phyloP scores from a whole-genome alignment of 23 tunicate species.

The Trididemnum nubilum region DNA sequence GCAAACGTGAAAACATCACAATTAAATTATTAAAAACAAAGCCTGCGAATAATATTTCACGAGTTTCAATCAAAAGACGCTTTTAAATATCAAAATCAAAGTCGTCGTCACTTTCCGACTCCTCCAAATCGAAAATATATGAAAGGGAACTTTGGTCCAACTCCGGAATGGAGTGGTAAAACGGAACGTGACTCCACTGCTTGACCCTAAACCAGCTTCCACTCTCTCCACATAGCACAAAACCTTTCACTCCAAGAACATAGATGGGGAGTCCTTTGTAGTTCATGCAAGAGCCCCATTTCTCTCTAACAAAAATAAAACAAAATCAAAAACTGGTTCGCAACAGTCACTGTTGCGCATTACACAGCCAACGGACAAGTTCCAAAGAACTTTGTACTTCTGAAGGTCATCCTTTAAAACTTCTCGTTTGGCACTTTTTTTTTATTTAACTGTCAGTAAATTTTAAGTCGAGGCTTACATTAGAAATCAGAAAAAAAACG shows the following conservation, averaged over 20 bases:
- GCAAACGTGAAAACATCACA: too few relatives aligned
- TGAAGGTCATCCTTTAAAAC: too few relatives aligned
- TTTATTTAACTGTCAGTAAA: too few relatives aligned
- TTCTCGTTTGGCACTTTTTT: too few relatives aligned
- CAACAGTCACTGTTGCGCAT: not conserved
- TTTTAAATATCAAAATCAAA: not conserved
- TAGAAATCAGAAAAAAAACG: too few relatives aligned
- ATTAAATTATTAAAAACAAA: too few relatives aligned
- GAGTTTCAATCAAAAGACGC: too few relatives aligned
- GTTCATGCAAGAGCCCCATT: constrained; percentile 41
- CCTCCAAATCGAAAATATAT: not conserved
- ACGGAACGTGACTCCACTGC: constrained; percentile 42
- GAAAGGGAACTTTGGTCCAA: not conserved
- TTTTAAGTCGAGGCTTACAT: too few relatives aligned
- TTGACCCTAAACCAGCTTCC: not conserved
- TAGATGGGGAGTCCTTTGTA: constrained; percentile 19
- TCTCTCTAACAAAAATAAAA: constrained; percentile 6
- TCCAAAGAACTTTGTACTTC: too few relatives aligned
- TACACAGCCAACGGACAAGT: not conserved
- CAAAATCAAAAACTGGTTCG: not conserved
- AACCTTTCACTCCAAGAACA: constrained; percentile 12
- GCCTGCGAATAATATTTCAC: too few relatives aligned
- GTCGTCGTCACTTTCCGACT: not conserved
- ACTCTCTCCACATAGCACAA: not conserved
- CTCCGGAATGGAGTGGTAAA: not conserved